These are phyloP conservation scores for Neuroterus valhalla DNA, from an alignment of 1,140 invertebrate genomes.

Conservation along the genomic window DNA sequence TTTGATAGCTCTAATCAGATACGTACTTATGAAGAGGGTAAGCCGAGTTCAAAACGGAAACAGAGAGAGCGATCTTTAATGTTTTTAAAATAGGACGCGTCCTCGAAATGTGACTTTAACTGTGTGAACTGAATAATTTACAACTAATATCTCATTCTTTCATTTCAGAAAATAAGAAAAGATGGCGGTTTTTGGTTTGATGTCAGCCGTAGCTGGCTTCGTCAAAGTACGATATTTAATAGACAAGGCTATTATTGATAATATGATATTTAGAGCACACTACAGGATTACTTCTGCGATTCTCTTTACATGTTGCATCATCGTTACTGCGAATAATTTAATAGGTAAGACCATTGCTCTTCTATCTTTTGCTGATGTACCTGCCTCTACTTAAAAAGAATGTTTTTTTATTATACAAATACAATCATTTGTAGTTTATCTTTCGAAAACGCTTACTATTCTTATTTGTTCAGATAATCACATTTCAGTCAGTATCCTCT, in stretches of 20 bases:
- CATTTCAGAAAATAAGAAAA: constrained; percentile 67
- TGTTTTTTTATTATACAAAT: too few species aligned
- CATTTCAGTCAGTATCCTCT: too few species aligned
- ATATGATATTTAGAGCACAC: constrained; percentile 92
- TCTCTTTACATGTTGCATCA: constrained; percentile 89
- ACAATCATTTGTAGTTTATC: too few species aligned
- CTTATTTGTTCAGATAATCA: too few species aligned
- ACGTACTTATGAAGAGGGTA: too few species aligned
- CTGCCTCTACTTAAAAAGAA: constrained; percentile 26
- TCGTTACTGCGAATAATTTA: constrained; percentile 91
- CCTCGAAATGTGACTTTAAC: neutral
- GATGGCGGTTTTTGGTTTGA: constrained; percentile 88
- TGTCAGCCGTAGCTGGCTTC: constrained; percentile 89
- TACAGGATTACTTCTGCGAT: constrained; percentile 92
- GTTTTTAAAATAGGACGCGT: neutral
- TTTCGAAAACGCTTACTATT: too few species aligned
- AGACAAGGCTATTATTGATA: constrained; percentile 92
- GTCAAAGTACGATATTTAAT: constrained; percentile 89
- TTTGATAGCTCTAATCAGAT: too few species aligned
- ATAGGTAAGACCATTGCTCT: constrained; percentile 80
- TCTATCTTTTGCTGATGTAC: neutral
- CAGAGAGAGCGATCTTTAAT: neutral
- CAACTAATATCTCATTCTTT: constrained; percentile 50
- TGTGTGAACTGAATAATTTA: neutral
- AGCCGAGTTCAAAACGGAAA: neutral